These are phyloP conservation scores for Anoplophora glabripennis DNA, from an alignment of 1,140 invertebrate genomes.

Conservation along the genomic window DNA sequence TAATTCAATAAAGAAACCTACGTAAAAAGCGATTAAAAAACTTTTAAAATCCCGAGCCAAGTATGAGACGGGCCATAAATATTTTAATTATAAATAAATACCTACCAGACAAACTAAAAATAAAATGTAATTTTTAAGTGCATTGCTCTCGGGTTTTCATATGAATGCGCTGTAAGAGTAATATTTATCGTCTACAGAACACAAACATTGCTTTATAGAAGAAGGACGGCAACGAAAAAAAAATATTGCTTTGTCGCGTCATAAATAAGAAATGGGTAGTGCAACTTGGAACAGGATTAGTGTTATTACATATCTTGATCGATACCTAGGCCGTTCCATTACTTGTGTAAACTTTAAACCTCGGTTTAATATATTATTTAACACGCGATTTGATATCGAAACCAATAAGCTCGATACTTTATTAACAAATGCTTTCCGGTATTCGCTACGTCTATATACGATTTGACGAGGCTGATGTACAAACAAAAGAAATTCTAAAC, in stretches of 20 bases:
- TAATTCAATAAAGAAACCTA: no score
- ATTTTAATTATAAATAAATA: slow-evolving; percentile 43
- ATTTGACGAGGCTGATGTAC: no score
- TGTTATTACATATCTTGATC: slow-evolving; percentile 37
- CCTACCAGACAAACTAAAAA: slow-evolving; percentile 35
- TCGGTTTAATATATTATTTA: slow-evolving; percentile 33
- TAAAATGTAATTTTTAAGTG: slow-evolving; percentile 38
- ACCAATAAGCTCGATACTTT: no score
- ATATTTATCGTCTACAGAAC: no score
- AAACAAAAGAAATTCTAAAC: no score
- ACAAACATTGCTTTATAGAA: no score
- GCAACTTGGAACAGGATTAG: slow-evolving; percentile 30
- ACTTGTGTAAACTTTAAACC: slow-evolving; percentile 40
- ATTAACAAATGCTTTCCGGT: no score
- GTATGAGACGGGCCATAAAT: slow-evolving; percentile 35
- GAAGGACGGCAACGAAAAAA: slow-evolving; percentile 6
- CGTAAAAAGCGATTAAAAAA: slow-evolving; percentile 18
- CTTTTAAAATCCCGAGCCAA: slow-evolving; percentile 23
- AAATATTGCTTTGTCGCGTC: slow-evolving; percentile 34
- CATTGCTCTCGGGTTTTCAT: slow-evolving; percentile 17
- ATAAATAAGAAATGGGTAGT: slow-evolving; percentile 34
- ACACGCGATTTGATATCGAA: no score
- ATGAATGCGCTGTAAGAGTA: no score
- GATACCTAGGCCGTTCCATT: slow-evolving; percentile 34
- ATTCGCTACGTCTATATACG: no score